These are phyloP conservation scores for Prunella fulvescens DNA, from an alignment of 2,113 vertebrate genomes.

Conservation along the genomic window DNA sequence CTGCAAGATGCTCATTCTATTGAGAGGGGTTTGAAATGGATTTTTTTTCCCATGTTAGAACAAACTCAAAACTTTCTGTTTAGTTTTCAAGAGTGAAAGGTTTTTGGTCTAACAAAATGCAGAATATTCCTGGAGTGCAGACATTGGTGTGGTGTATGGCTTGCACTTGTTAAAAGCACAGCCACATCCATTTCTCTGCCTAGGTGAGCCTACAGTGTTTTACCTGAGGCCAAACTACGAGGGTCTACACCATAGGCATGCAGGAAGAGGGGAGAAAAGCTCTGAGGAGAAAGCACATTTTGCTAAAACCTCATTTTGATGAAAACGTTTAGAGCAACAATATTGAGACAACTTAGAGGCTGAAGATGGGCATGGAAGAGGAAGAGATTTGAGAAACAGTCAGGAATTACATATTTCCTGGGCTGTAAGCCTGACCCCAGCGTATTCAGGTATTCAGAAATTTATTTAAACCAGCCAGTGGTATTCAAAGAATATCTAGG, in stretches of 20 bases:
- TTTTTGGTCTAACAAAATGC: background rate
- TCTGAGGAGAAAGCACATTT: background rate
- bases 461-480: background rate
- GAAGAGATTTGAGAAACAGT: background rate
- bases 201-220: background rate
- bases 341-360: background rate
- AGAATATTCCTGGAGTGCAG: background rate
- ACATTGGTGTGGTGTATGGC: background rate
- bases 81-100: background rate
- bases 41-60: background rate
- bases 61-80: background rate
- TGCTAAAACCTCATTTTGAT: background rate
- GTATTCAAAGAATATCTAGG: background rate
- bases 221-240: background rate
- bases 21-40: background rate
- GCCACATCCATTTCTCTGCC: background rate
- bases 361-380: background rate
- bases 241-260: background rate
- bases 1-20: background rate
- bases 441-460: background rate
- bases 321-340: background rate
- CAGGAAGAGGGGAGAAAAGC: background rate
- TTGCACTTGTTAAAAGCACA: background rate
- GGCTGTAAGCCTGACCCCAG: background rate
- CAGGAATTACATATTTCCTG: background rate